Percentiles rank a stretch among this genome's conserved stretches.
phyloP scores from a whole-genome alignment of 2,888 invertebrate species.

The Sipha maydis region DNA sequence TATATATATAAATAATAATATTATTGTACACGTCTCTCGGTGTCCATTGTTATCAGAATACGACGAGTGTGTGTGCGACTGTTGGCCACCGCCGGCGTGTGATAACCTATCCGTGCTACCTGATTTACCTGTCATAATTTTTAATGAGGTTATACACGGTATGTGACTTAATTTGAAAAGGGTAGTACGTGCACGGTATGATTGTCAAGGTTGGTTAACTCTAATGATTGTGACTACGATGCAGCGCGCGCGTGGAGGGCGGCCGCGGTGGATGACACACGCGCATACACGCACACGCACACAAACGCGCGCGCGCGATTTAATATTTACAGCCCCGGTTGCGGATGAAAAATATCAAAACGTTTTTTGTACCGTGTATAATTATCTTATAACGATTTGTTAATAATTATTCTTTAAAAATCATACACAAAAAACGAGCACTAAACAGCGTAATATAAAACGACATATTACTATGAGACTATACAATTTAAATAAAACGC shows the following conservation, averaged over 20 bases:
- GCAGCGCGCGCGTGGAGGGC: constrained; percentile 8
- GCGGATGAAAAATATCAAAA: background rate
- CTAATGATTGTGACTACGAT: constrained; percentile 26
- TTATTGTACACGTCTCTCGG: constrained; percentile 34
- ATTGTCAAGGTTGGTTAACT: constrained; percentile 61
- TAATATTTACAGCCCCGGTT: background rate
- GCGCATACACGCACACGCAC: no score
- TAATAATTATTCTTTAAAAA: no score
- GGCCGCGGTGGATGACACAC: background rate
- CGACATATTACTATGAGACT: no score
- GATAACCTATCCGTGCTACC: constrained; percentile 55
- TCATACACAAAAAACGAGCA: no score
- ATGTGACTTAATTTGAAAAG: constrained; percentile 58
- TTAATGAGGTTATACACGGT: constrained; percentile 61
- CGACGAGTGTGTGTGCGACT: background rate
- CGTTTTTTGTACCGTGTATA: background rate
- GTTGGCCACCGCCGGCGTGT: constrained; percentile 50
- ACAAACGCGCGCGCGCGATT: background rate
- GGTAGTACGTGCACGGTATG: constrained; percentile 56
- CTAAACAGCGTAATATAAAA: no score
- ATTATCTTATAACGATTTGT: background rate
- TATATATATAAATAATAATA: constrained; percentile 10
- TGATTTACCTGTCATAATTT: constrained; percentile 62
- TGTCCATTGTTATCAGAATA: constrained; percentile 40
- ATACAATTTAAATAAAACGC: no score